These are phyloP conservation scores for Brachyopa scutellaris DNA, from an alignment of 2,888 invertebrate genomes.

Conservation along the genomic window DNA sequence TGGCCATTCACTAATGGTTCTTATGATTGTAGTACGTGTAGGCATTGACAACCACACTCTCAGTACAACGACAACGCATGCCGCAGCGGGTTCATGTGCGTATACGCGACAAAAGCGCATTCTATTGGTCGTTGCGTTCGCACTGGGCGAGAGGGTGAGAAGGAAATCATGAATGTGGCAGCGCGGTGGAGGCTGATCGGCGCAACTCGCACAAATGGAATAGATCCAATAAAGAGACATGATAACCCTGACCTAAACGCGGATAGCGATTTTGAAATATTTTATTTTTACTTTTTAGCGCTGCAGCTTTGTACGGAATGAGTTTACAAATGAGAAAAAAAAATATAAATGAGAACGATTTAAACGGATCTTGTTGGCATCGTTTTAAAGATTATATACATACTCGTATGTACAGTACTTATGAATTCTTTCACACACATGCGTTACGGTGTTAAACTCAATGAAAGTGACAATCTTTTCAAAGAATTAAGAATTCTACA, in stretches of 20 bases:
- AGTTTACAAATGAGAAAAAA: slow-evolving; percentile 23
- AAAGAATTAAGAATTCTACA: neutral
- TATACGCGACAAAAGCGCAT: slow-evolving; percentile 66
- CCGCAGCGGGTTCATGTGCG: slow-evolving; percentile 65
- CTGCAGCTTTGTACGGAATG: slow-evolving; percentile 44
- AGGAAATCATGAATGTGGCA: slow-evolving; percentile 71
- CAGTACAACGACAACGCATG: slow-evolving; percentile 52
- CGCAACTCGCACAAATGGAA: slow-evolving; percentile 55
- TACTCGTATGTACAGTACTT: no score
- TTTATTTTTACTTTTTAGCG: slow-evolving; percentile 66
- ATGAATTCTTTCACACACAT: slow-evolving; percentile 35
- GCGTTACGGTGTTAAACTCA: neutral
- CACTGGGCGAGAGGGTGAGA: slow-evolving; percentile 42
- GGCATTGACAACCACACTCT: slow-evolving; percentile 70
- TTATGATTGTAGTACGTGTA: slow-evolving; percentile 56
- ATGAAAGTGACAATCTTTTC: slow-evolving; percentile 16
- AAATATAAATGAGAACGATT: slow-evolving; percentile 60
- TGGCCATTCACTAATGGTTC: slow-evolving; percentile 70
- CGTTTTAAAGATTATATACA: slow-evolving; percentile 50
- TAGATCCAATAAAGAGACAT: slow-evolving; percentile 73
- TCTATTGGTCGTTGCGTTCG: slow-evolving; percentile 47
- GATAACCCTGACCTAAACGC: slow-evolving; percentile 73
- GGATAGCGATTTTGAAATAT: slow-evolving; percentile 73
- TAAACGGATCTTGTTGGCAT: slow-evolving; percentile 68
- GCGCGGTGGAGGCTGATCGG: slow-evolving; percentile 61